Evolutionary conservation across 2,113 vertebrate genomes (phyloP).

Genomic region (Trematomus loennbergii): DNA sequence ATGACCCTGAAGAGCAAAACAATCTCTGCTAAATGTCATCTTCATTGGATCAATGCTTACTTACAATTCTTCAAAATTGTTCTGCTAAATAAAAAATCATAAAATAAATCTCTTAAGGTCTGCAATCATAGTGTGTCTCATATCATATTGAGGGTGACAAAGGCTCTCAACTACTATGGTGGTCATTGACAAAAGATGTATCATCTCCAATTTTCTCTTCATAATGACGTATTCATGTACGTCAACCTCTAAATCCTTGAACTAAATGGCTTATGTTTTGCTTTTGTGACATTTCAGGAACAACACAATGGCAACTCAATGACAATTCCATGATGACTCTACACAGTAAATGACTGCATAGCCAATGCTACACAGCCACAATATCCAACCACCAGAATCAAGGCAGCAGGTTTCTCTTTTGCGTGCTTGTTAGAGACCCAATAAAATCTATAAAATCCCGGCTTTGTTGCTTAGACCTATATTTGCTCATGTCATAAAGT

Average conservation of each 20-base stretch:
- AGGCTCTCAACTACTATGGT: not conserved
- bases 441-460: not conserved
- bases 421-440: not conserved
- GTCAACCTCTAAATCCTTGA: not conserved
- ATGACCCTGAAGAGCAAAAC: slow-evolving; percentile 7
- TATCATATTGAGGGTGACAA: slow-evolving; percentile 12
- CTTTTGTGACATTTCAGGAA: slow-evolving; percentile 16
- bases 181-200: slow-evolving; percentile 23
- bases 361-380: not conserved
- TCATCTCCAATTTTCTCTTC: slow-evolving; percentile 11
- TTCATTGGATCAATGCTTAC: not conserved
- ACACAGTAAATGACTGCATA: not conserved
- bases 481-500: not conserved
- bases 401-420: not conserved
- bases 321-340: not conserved
- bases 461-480: not conserved
- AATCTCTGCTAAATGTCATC: not conserved
- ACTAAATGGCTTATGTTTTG: not conserved
- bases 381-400: not conserved
- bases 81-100: not conserved
- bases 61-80: not conserved
- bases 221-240: not conserved
- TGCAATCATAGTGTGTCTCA: not conserved
- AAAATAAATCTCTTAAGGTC: not conserved
- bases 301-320: not conserved